Percentiles rank a stretch among this genome's conserved stretches.
Evolutionary conservation across 2,888 invertebrate genomes (phyloP).

Genomic region (Augochlorella aurata): DNA sequence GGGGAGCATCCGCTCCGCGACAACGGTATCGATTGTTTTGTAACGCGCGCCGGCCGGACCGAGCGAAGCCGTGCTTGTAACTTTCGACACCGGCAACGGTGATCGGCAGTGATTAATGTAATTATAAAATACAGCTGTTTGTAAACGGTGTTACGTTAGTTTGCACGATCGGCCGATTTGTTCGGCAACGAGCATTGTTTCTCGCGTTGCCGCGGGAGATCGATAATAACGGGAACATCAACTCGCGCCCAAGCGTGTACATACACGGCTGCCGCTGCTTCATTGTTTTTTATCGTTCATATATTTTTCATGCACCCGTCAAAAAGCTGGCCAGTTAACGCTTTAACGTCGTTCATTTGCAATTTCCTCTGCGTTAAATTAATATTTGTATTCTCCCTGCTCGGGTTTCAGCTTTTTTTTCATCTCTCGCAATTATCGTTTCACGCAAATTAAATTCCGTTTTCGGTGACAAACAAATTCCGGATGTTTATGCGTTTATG

Average conservation of each 20-base stretch:
- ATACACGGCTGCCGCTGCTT: not conserved
- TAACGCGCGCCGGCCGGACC: slow-evolving; percentile 27
- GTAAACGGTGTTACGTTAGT: slow-evolving; percentile 1
- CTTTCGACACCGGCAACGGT: slow-evolving; percentile 6
- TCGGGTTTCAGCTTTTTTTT: not conserved
- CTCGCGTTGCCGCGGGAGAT: not conserved
- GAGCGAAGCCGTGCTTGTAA: slow-evolving; percentile 1
- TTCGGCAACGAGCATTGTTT: not conserved
- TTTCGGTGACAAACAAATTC: not conserved
- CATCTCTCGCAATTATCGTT: not conserved
- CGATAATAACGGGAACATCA: not conserved
- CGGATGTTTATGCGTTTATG: not conserved
- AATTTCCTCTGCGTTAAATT: not conserved
- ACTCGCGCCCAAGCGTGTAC: not conserved
- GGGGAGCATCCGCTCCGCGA: slow-evolving; percentile 20
- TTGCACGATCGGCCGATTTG: not conserved
- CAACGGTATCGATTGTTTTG: slow-evolving; percentile 50
- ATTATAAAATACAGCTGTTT: slow-evolving; percentile 43
- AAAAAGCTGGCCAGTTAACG: not conserved
- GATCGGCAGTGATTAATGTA: slow-evolving; percentile 41
- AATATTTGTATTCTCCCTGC: not conserved
- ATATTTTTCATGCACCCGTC: not conserved
- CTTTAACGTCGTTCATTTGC: not conserved
- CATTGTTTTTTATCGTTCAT: not conserved
- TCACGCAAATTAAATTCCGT: not conserved